These are phyloP conservation scores for Chaetoderma sp. DNA, from an alignment of 2,888 invertebrate genomes.

Conservation along the genomic window DNA sequence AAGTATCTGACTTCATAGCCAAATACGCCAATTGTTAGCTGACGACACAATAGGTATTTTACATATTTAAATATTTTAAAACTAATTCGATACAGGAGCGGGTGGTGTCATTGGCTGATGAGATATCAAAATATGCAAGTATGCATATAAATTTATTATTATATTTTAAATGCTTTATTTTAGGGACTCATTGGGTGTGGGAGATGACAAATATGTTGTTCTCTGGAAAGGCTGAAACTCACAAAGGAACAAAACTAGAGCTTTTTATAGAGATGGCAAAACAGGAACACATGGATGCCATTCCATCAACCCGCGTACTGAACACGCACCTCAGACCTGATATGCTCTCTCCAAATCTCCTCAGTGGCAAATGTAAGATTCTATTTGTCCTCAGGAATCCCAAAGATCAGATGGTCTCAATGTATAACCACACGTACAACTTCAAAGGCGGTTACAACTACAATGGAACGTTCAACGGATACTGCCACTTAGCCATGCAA, in stretches of 20 bases:
- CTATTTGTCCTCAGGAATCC: constrained; percentile 3
- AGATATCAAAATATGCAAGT: too few relatives aligned
- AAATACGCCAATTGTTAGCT: too few relatives aligned
- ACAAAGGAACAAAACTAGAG: neutral
- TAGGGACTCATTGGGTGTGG: constrained; percentile 2
- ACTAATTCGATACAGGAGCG: too few relatives aligned
- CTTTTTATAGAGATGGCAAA: neutral
- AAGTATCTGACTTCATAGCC: too few relatives aligned
- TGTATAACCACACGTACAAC: neutral
- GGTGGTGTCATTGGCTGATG: too few relatives aligned
- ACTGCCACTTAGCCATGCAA: constrained; percentile 1
- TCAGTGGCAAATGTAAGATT: neutral
- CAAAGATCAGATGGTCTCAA: neutral
- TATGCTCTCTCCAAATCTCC: neutral
- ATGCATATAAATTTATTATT: too few relatives aligned
- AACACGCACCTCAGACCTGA: constrained; percentile 1
- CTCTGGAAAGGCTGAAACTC: neutral
- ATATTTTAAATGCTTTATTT: too few relatives aligned
- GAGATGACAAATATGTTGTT: neutral
- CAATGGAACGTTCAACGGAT: neutral
- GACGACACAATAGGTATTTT: too few relatives aligned
- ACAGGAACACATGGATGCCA: neutral
- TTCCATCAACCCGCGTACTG: neutral
- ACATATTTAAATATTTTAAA: too few relatives aligned
- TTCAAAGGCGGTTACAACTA: neutral